Evolutionary conservation across 30 jellyfish, hydroid and myxozoan species (phyloP).

Genomic region (Aurelia sp.): DNA sequence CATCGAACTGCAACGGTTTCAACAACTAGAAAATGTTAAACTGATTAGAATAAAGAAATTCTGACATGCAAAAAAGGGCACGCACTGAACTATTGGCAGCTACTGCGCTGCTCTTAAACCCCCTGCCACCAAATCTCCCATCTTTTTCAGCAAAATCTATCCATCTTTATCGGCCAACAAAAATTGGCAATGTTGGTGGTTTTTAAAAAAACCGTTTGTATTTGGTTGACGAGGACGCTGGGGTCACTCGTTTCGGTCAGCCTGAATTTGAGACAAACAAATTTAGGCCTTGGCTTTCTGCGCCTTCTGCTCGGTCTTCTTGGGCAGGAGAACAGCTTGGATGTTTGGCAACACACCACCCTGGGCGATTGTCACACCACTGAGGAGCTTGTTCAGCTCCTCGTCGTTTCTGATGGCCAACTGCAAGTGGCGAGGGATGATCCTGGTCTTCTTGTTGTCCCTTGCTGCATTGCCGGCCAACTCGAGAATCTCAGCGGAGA

Average conservation of each 20-base stretch:
- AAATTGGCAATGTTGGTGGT: slow-evolving; percentile 28
- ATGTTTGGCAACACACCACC: slow-evolving; percentile 98
- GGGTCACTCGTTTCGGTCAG: no score
- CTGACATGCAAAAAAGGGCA: no score
- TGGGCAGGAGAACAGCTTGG: slow-evolving; percentile 90
- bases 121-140: no score
- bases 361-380: slow-evolving; percentile 96
- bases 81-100: no score
- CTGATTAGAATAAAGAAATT: no score
- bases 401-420: slow-evolving; percentile 97
- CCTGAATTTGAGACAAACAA: no score
- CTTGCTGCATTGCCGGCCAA: slow-evolving; percentile 99
- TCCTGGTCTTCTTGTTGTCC: slow-evolving; percentile 88
- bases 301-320: slow-evolving; percentile 72
- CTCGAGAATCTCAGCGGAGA: slow-evolving; percentile 95
- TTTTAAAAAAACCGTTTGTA: slow-evolving; percentile 26
- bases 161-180: background rate
- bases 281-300: no score
- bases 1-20: no score
- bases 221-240: background rate
- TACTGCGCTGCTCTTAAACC: no score
- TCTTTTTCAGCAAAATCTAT: no score
- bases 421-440: slow-evolving; percentile 92
- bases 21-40: no score
- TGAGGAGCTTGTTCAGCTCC: slow-evolving; percentile 87